Evolutionary conservation across 1,140 invertebrate genomes (phyloP).

Genomic region (Streblospio benedicti): DNA sequence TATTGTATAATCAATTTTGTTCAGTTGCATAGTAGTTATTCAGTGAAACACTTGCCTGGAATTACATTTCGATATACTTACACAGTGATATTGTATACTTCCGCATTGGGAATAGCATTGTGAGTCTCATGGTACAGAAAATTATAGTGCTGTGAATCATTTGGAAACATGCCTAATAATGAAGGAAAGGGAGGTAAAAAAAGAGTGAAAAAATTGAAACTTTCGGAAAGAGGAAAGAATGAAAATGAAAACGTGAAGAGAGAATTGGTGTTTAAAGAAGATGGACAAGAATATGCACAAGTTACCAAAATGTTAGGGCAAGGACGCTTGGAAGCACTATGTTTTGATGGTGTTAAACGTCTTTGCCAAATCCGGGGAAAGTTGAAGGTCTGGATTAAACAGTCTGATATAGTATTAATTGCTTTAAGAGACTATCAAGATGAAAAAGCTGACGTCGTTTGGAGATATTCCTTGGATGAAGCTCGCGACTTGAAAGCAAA

Average conservation of each 20-base stretch:
- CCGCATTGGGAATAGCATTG: no score
- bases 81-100: no score
- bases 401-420: slow-evolving; percentile 94
- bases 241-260: slow-evolving; percentile 98
- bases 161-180: no score
- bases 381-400: slow-evolving; percentile 91
- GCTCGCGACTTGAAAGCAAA: slow-evolving; percentile 97
- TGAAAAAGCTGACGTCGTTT: slow-evolving; percentile 97
- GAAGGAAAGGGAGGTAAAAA: slow-evolving; percentile 99
- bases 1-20: no score
- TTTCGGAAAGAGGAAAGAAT: slow-evolving; percentile 98
- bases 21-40: no score
- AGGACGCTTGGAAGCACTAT: slow-evolving; percentile 95
- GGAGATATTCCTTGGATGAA: slow-evolving; percentile 98
- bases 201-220: no score
- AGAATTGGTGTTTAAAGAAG: slow-evolving; percentile 97
- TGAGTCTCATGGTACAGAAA: no score
- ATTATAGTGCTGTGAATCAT: no score
- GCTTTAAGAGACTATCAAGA: slow-evolving; percentile 96
- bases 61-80: no score
- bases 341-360: slow-evolving; percentile 88
- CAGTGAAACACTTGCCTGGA: no score
- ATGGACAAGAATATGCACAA: slow-evolving; percentile 99
- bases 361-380: slow-evolving; percentile 99
- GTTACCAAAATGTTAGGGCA: slow-evolving; percentile 99